Conservation (phyloP, 1,140 invertebrate genomes). For the Tetragnatha versicolor region DNA sequence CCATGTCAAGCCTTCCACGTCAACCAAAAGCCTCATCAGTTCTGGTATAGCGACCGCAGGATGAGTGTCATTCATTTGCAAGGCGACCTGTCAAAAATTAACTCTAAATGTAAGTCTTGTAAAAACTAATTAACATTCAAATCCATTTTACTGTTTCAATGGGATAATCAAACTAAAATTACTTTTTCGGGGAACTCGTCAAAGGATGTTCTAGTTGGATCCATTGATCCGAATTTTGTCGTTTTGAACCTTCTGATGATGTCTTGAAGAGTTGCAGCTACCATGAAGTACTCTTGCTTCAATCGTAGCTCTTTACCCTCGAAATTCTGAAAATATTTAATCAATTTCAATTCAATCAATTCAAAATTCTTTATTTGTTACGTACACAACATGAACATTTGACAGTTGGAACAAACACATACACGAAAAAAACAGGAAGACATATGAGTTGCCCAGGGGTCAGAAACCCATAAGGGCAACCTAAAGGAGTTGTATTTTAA, state of each 20-base stretch:
- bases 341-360: too few species aligned
- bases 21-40: slow-evolving; percentile 92
- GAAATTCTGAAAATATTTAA: slow-evolving; percentile 72
- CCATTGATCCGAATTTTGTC: slow-evolving; percentile 87
- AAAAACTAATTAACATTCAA: too few species aligned
- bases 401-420: too few species aligned
- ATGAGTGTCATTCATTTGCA: slow-evolving; percentile 99
- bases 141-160: too few species aligned
- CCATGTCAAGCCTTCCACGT: slow-evolving; percentile 90
- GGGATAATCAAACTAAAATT: too few species aligned
- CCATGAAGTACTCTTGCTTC: slow-evolving; percentile 99
- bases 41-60: slow-evolving; percentile 98
- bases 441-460: too few species aligned
- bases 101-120: too few species aligned
- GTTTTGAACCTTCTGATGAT: slow-evolving; percentile 95
- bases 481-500: too few species aligned
- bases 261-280: slow-evolving; percentile 95
- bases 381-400: not conserved
- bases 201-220: slow-evolving; percentile 85
- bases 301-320: slow-evolving; percentile 96
- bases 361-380: too few species aligned
- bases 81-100: slow-evolving; percentile 83
- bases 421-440: too few species aligned
- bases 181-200: slow-evolving; percentile 90
- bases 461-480: too few species aligned